phyloP scores from a whole-genome alignment of 2,113 vertebrate species.

The Embiotoca jacksoni region DNA sequence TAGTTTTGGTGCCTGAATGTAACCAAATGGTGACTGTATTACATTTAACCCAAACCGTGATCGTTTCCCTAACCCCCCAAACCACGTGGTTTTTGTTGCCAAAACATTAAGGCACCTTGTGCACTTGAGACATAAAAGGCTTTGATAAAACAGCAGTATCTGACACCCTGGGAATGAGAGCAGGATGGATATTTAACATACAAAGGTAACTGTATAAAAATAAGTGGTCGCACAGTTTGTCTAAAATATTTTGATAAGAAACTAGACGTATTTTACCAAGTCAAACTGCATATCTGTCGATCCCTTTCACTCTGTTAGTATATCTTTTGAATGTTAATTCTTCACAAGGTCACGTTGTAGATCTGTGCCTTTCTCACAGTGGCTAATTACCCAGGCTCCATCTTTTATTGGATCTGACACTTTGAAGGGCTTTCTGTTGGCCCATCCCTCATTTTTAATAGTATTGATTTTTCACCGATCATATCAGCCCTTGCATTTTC shows the following conservation, averaged over 20 bases:
- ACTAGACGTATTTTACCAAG: neutral
- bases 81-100: too few species aligned
- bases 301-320: slow-evolving; percentile 19
- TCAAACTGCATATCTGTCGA: slow-evolving; percentile 11
- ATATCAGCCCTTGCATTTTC: slow-evolving; percentile 72
- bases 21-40: too few species aligned
- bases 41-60: too few species aligned
- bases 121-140: too few species aligned
- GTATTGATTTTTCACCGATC: slow-evolving; percentile 74
- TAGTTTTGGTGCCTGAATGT: too few species aligned
- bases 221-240: neutral
- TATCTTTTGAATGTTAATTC: slow-evolving; percentile 57
- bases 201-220: too few species aligned
- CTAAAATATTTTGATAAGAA: neutral
- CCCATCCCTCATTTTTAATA: slow-evolving; percentile 75
- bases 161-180: too few species aligned
- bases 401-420: slow-evolving; percentile 78
- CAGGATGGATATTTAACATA: too few species aligned
- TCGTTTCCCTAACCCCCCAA: too few species aligned
- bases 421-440: slow-evolving; percentile 75
- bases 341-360: slow-evolving; percentile 57
- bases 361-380: slow-evolving; percentile 50
- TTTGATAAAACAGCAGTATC: too few species aligned
- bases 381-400: slow-evolving; percentile 70
- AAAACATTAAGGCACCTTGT: too few species aligned